These are phyloP conservation scores for Sycophila texana DNA, from an alignment of 2,888 invertebrate species.

Conservation along the genomic window DNA sequence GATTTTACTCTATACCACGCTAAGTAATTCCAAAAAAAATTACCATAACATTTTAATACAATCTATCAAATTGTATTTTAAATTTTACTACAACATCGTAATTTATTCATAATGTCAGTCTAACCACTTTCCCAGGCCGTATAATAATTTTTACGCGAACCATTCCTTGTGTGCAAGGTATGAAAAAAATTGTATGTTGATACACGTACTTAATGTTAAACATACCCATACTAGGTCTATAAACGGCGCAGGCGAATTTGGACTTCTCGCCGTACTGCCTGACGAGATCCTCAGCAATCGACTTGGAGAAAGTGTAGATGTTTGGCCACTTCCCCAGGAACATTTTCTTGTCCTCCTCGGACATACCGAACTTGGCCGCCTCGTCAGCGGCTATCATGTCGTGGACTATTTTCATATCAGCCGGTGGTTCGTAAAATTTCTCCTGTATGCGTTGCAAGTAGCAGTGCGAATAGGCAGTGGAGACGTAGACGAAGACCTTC, in stretches of 20 bases:
- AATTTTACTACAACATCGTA: too few species aligned
- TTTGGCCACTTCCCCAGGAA: slow-evolving; percentile 61
- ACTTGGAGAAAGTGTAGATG: slow-evolving; percentile 63
- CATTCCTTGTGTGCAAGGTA: too few species aligned
- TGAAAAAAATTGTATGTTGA: too few species aligned
- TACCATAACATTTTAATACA: too few species aligned
- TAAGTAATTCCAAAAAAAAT: too few species aligned
- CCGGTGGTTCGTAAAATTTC: slow-evolving; percentile 63
- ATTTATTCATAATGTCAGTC: too few species aligned
- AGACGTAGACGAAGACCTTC: slow-evolving; percentile 61
- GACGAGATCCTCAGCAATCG: slow-evolving; percentile 63
- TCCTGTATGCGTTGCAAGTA: slow-evolving; percentile 58
- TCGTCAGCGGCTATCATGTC: slow-evolving; percentile 61
- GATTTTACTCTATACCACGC: too few species aligned
- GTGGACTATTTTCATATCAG: slow-evolving; percentile 60
- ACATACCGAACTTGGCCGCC: slow-evolving; percentile 56
- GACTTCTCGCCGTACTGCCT: slow-evolving; percentile 58
- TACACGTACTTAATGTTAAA: too few species aligned
- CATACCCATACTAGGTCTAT: slow-evolving; percentile 63
- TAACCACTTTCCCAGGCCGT: too few species aligned
- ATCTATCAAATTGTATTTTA: too few species aligned
- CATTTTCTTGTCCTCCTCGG: slow-evolving; percentile 50
- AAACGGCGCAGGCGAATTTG: slow-evolving; percentile 60
- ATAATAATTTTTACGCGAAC: too few species aligned
- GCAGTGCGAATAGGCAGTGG: slow-evolving; percentile 64